phyloP scores from a whole-genome alignment of 2,888 invertebrate species.

The Caenorhabditis plicata region DNA sequence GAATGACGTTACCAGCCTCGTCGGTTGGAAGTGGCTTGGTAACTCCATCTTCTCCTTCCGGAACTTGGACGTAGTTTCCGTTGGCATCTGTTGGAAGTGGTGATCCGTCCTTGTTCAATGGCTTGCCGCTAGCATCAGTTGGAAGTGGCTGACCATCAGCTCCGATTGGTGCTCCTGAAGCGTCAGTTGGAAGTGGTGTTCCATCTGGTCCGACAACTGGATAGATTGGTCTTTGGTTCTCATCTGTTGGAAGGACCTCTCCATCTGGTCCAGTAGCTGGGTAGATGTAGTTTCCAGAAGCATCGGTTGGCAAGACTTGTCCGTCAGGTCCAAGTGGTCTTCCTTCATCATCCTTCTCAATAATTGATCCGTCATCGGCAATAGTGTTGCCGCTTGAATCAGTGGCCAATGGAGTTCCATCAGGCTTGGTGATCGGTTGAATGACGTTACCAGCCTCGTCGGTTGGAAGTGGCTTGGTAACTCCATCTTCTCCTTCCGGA shows the following conservation, averaged over 20 bases:
- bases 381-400: constrained; percentile 30
- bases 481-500: constrained; percentile 1
- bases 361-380: constrained; percentile 6
- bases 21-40: constrained; percentile 20
- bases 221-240: constrained; percentile 19
- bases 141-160: constrained; percentile 22
- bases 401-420: constrained; percentile 20
- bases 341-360: constrained; percentile 14
- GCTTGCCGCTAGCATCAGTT: constrained; percentile 18
- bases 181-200: constrained; percentile 16
- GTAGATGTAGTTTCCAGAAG: constrained; percentile 15
- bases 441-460: constrained; percentile 19
- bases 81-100: constrained; percentile 22
- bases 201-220: constrained; percentile 22
- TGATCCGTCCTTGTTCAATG: constrained; percentile 21
- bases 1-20: constrained; percentile 11
- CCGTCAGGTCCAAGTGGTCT: constrained; percentile 31
- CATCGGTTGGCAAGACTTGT: constrained; percentile 10
- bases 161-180: constrained; percentile 16
- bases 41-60: constrained; percentile 2
- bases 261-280: constrained; percentile 24
- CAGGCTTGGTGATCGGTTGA: constrained; percentile 21
- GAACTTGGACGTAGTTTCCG: constrained; percentile 14
- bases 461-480: constrained; percentile 8
- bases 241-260: constrained; percentile 15